Base-by-base conservation (phyloP, 2,888 invertebrate species). In the Timandra comae region DNA sequence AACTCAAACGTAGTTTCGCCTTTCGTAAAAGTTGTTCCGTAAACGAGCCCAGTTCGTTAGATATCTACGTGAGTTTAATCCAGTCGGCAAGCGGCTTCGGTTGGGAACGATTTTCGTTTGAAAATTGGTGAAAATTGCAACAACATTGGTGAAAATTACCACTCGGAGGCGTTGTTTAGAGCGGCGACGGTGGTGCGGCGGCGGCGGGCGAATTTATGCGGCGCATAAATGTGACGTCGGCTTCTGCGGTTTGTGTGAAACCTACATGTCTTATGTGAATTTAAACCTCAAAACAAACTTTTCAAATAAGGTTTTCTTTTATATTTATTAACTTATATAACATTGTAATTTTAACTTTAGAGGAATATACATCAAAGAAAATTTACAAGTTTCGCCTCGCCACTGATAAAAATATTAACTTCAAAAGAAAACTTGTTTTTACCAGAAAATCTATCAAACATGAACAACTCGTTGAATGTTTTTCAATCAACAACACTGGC, bases 61-160 rank as follows among this genome's bases (percentile, higher is more conserved):
- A 76, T 80, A 81, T 79, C 80, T 84, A 84, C 84, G 84, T 84
- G 84, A 82, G 84, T 73, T 82, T 82, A 84, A 82, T 80, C 72
- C 75, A 75, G 68, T 80, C 65, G 63, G 56, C 50, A 61, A 66
- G 69, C 58, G 68, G 63, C n/a, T 67, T 64, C 55, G 56, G 63
- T 62, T 52, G 65, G 54, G 63, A 71, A 65, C 73, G 74, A 79
- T 79, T 78, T 77, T 67, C 61, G 53, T n/a, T 52, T 59, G 68
- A 66, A 76, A 81, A 81, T 80, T 81, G 76, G 71, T 72, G 79
- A 80, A 81, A 82, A 84, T 82, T 81, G 76, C 79, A 80, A 76
- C 78, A 79, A 79, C 76, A 77, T 67, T 62, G 70, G 72, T 63
- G 78, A 77, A 80, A 82, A 84, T 84, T 79, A 80, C 77, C 68